Conservation (phyloP, 2,113 vertebrate genomes). For the Anhinga anhinga region DNA sequence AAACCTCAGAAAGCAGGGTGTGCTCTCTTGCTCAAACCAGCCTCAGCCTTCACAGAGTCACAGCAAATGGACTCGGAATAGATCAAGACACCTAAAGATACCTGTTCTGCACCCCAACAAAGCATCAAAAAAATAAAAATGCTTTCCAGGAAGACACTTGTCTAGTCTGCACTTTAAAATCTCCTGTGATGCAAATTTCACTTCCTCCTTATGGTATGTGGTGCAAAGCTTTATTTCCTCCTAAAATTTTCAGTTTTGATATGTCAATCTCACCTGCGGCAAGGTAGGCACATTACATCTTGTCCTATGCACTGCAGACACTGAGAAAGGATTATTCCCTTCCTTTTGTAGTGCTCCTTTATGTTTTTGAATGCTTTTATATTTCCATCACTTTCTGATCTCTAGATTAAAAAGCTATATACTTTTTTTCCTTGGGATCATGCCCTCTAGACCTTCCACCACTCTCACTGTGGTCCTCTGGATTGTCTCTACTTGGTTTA, state of each 20-base stretch:
- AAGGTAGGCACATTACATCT: neutral
- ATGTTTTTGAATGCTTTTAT: neutral
- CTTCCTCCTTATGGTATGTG: neutral
- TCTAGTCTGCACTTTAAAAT: neutral
- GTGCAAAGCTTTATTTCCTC: neutral
- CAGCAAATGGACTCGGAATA: neutral
- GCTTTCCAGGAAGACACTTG: neutral
- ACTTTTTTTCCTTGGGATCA: neutral
- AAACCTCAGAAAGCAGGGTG: neutral
- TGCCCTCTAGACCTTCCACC: neutral
- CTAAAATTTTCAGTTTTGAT: neutral
- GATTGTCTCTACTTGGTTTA: neutral
- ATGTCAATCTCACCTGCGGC: neutral
- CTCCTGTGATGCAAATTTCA: neutral
- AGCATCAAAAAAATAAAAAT: neutral
- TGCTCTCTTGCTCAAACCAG: neutral
- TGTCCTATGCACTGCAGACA: neutral
- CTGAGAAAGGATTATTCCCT: neutral
- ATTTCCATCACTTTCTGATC: neutral
- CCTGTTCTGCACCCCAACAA: neutral
- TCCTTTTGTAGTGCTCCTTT: neutral
- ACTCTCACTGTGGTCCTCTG: neutral
- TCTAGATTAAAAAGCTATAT: neutral
- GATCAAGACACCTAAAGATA: neutral
- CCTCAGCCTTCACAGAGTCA: neutral